Evolutionary conservation across 2,113 vertebrate species (phyloP), one percentile per base, ranked within the genome.

Genomic region (Canis aureus): DNA sequence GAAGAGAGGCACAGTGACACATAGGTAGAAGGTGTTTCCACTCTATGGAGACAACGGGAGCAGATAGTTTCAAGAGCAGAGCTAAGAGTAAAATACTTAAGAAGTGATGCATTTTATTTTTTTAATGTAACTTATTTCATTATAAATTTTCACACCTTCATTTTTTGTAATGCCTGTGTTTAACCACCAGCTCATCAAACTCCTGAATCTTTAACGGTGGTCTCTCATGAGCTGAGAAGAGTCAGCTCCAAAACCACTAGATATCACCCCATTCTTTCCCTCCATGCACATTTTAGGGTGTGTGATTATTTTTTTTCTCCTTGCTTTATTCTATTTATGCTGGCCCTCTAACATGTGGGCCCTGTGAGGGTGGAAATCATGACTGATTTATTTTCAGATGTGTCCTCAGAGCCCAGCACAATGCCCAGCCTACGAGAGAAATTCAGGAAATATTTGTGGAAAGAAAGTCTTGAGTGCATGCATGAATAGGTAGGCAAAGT

Each of bases 361-460:
- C 91, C 82, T 5, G 2, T 15, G 11, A 62, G 19, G 64, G 57
- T 64, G 11, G 74, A 89, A 81, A 23, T 43, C 27, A 12, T 76
- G 87, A 87, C 64, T 49, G 67, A 81, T 32, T 79, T 93, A 27
- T 71, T 49, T 64, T 88, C 81, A 73, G 25, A 15, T 55, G 55
- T 64, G 32, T 93, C 53, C 29, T 92, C 67, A 38, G 67, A 94
- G 35, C 20, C 94, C 60, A 78, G 64, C n/a, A 71, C 27, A 17
- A 79, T 17, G 15, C 74, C 94, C 83, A 64, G 27, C 76, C 93
- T 79, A 69, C 38, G 35, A 64, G 1, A 60, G 69, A 94, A 95
- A 88, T 91, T 79, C 80, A 60, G 19, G 20, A 76, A 91, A 89
- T 94, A 84, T 67, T 96, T 96, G 83, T 78, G 71, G 53, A 57